Evolutionary conservation across 2,113 vertebrate species (phyloP), one percentile per base, ranked within the genome.

Genomic region (Zosterops pallidus): DNA sequence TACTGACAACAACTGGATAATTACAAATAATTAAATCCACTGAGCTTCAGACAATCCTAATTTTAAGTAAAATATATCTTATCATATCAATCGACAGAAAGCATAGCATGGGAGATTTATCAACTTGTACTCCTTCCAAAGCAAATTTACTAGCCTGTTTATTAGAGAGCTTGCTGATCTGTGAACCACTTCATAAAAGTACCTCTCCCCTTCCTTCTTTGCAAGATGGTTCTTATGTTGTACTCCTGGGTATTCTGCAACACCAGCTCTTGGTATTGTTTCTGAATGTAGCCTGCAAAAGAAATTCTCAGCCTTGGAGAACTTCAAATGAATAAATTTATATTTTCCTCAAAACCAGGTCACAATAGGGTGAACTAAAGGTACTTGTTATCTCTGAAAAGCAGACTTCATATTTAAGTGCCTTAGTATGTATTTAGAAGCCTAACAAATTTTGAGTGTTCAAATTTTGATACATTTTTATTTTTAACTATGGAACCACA

Each of bases 1-100:
- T 98, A 97, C 98, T 98, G 98, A 98, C 98, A 98, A 98, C 97
- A 95, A 95, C 96, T 96, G 97, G 98, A 98, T 98, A 99, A 99
- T 99, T 99, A 99, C 98, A 98, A 98, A 99, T 99, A 99, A 99
- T 99, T 98, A 99, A 99, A 99, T 98, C 97, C 97, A 98, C 98
- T 97, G 97, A 97, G 97, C 98, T 98, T 98, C 98, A 98, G 98
- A 98, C 98, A 98, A 98, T 97, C 98, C 98, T 98, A 98, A 98
- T 99, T 99, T 98, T 98, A 98, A 98, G 98, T 98, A 98, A 99
- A 99, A 99, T 98, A 98, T 97, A 98, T 98, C 97, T 98, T 98
- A 97, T 97, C 97, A 97, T 98, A 98, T 96, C 95, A 97, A 97
- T 98, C 41, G 96, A 98, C 98, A 98, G 97, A 94, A 98, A 98